phyloP scores from a whole-genome alignment of 1,140 invertebrate species.

The Mercenaria mercenaria region DNA sequence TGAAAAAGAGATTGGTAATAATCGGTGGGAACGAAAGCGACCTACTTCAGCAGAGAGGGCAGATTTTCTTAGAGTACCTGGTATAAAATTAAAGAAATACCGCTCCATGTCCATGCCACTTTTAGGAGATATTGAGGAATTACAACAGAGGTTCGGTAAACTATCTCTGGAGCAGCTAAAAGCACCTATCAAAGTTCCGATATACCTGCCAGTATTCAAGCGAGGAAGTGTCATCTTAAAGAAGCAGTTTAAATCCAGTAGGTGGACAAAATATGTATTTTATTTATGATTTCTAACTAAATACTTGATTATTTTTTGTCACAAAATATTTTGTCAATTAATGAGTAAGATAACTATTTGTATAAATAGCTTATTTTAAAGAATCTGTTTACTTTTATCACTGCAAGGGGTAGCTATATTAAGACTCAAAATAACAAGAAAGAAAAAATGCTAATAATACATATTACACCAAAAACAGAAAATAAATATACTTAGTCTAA shows the following conservation, averaged over 20 bases:
- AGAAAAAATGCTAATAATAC: too few relatives aligned
- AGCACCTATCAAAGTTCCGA: constrained; percentile 28
- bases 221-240: constrained; percentile 40
- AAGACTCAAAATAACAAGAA: too few relatives aligned
- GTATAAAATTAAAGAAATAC: neutral
- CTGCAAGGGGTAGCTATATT: too few relatives aligned
- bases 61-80: neutral
- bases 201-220: constrained; percentile 28
- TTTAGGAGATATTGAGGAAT: neutral
- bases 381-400: too few relatives aligned
- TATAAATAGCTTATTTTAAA: neutral
- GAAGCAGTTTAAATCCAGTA: constrained; percentile 61
- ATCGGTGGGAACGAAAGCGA: neutral
- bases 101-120: constrained; percentile 49
- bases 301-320: too few relatives aligned
- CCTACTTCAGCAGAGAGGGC: neutral
- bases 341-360: neutral
- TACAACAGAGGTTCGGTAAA: neutral
- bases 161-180: constrained; percentile 20
- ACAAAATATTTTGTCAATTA: neutral
- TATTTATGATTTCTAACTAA: too few relatives aligned
- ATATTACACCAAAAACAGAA: too few relatives aligned
- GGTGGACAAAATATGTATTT: neutral
- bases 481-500: too few relatives aligned
- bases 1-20: neutral